A percentile compares a stretch with the other conserved stretches of the same genome.
phyloP scores from a whole-genome alignment of 2,113 vertebrate genomes.

The Conger conger region DNA sequence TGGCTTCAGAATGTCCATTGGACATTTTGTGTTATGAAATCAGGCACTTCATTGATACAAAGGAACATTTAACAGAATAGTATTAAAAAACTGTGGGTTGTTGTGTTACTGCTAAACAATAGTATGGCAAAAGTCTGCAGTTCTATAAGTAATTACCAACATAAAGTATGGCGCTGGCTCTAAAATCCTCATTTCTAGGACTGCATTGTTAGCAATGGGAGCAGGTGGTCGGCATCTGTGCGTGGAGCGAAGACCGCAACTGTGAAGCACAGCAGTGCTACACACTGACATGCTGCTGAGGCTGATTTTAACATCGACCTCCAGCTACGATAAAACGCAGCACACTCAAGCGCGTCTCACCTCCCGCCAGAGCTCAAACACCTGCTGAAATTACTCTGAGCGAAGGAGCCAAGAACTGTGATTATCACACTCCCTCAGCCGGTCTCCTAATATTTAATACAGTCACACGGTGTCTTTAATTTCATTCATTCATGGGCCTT shows the following conservation, averaged over 20 bases:
- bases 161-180: too few species aligned
- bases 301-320: slow-evolving; percentile 62
- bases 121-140: too few species aligned
- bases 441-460: neutral
- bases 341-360: slow-evolving; percentile 45
- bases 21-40: too few species aligned
- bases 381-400: slow-evolving; percentile 58
- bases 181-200: too few species aligned
- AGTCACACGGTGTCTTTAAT: slow-evolving; percentile 6
- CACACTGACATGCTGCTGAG: slow-evolving; percentile 47
- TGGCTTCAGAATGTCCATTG: too few species aligned
- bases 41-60: too few species aligned
- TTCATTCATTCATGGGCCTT: neutral
- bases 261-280: slow-evolving; percentile 37
- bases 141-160: too few species aligned
- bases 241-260: neutral
- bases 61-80: too few species aligned
- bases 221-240: neutral
- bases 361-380: slow-evolving; percentile 61
- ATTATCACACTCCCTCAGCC: neutral
- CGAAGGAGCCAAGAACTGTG: slow-evolving; percentile 34
- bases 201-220: too few species aligned
- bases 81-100: too few species aligned
- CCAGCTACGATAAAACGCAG: slow-evolving; percentile 46
- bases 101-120: too few species aligned